Conservation (phyloP, 53 echinoderm and acorn worm genomes). For the Arbacia lixula region DNA sequence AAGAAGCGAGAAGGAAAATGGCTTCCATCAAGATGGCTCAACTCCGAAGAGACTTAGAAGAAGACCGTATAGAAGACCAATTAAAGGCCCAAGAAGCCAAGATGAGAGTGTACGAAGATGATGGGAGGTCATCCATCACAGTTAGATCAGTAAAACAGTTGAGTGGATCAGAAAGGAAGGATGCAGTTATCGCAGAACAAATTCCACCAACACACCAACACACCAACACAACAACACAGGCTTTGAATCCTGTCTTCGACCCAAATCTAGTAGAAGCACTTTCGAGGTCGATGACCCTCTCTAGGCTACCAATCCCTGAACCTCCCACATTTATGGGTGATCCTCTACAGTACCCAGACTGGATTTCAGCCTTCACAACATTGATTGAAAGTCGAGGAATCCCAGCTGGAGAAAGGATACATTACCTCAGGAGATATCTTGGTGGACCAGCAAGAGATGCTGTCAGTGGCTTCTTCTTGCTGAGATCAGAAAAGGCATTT, state of each 20-base stretch:
- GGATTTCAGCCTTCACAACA: too few species aligned
- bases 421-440: slow-evolving; percentile 63
- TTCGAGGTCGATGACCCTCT: slow-evolving; percentile 32
- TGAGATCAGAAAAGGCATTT: neutral
- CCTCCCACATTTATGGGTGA: too few species aligned
- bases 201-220: too few species aligned
- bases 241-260: neutral
- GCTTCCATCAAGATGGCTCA: neutral
- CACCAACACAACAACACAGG: neutral
- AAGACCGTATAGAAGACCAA: neutral
- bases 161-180: too few species aligned
- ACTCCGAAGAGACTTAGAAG: neutral
- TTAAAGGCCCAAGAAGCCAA: neutral
- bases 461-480: too few species aligned
- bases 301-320: slow-evolving; percentile 56
- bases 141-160: too few species aligned
- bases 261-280: slow-evolving; percentile 27
- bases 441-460: too few species aligned
- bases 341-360: slow-evolving; percentile 59
- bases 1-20: neutral
- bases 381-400: too few species aligned
- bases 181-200: too few species aligned
- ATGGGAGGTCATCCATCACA: too few species aligned
- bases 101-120: neutral
- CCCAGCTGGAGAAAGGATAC: too few species aligned